Evolutionary conservation across 2,888 invertebrate species (phyloP), one percentile per base, ranked within the genome.

Genomic region (Drosophila mimetica): DNA sequence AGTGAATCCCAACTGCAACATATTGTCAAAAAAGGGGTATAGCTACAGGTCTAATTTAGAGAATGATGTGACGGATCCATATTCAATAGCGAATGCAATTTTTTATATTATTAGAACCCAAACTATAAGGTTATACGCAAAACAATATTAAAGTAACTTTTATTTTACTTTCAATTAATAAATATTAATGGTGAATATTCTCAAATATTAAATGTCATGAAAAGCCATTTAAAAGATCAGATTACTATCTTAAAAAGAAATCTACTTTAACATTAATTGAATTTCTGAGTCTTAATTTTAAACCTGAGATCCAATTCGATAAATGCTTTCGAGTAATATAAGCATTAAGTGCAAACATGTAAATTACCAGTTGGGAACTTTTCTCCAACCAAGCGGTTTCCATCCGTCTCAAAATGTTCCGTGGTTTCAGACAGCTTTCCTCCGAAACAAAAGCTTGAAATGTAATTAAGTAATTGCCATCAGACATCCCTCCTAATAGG

Each of bases 381-480:
- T 32, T 9, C 9, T 2, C 59, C 59, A 16, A 30, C 34, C 30
- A 34, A 44, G 36, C 13, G 28, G 36, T 28, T 55, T 44, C 13
- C 28, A 28, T 44, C 34, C 13, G 16, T 13, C 11, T 37, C 25
- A 46, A 39, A 14, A 34, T 22, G 8, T 32, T 32, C 16, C 46
- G 46, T 7, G 52, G 30, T 32, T 22, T 22, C 18, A 16, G 37
- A 16, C 13, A 22, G 36, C 22, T 44, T 30, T 36, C 28, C 13
- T 4, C 16, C 9, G 18, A 39, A 69, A 42, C 42, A 48, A 14
- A 48, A 48, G 36, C 44, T 30, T 52, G 47, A 48, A 71, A 67
- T 64, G 69, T 47, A 71, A 79, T 83, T 82, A 74, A 51, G 58
- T 70, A 76, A 79, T 74, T 74, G 84, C 47, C 64, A 50, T 6